A percentile compares a stretch with the other conserved stretches of the same genome.
phyloP scores from a whole-genome alignment of 37 sponge, comb jelly and placozoan genomes.

The Ianthella basta region DNA sequence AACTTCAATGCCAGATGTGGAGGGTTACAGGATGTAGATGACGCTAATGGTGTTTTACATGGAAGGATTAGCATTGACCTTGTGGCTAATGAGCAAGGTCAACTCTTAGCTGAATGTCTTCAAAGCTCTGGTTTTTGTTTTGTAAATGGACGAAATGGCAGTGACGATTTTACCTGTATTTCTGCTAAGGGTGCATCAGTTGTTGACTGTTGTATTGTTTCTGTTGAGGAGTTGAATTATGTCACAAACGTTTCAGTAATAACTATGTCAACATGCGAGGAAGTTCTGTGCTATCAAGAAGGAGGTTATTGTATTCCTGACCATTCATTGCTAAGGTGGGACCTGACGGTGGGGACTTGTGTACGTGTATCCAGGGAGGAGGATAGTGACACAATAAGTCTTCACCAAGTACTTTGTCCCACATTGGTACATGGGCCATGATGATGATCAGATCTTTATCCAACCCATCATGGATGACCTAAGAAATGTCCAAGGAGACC shows the following conservation, averaged over 20 bases:
- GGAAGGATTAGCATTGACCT: background rate
- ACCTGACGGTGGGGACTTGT: background rate
- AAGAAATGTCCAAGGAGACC: background rate
- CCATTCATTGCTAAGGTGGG: background rate
- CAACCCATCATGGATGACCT: background rate
- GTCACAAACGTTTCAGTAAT: background rate
- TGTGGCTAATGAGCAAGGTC: background rate
- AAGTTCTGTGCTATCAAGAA: background rate
- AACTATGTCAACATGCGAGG: background rate
- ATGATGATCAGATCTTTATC: background rate
- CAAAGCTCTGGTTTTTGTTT: background rate
- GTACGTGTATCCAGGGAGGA: background rate
- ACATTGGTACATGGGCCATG: background rate
- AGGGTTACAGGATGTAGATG: background rate
- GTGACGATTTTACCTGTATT: background rate
- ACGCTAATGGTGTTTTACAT: background rate
- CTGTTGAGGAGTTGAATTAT: background rate
- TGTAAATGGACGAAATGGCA: background rate
- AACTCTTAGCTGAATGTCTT: background rate
- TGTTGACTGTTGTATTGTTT: background rate
- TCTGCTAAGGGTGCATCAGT: background rate
- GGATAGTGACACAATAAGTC: background rate
- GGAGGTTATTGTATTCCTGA: slow-evolving; percentile 16
- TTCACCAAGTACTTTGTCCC: background rate
- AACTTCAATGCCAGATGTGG: too few species aligned